phyloP scores from a whole-genome alignment of 2,797 vertebrate species.

The Tiaroga cobitis region DNA sequence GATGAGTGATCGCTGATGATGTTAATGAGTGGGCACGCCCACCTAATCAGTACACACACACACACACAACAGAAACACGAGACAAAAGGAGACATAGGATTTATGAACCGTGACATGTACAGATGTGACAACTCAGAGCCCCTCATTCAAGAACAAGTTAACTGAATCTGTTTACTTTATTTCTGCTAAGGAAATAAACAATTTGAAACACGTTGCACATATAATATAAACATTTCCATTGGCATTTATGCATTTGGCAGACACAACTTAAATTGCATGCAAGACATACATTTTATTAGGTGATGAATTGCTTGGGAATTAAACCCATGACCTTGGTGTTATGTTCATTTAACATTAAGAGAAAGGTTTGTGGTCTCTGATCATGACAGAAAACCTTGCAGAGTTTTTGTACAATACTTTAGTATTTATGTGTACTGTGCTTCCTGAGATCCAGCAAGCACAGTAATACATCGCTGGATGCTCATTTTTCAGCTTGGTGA shows the following conservation, averaged over 20 bases:
- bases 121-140: no score
- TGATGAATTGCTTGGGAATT: neutral
- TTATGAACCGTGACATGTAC: no score
- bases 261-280: neutral
- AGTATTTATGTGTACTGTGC: neutral
- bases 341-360: neutral
- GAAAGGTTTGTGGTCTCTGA: neutral
- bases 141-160: no score
- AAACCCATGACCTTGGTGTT: neutral
- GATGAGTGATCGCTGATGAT: no score
- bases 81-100: no score
- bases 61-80: no score
- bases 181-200: no score
- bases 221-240: neutral
- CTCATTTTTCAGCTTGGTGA: constrained; percentile 21
- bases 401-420: neutral
- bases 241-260: neutral
- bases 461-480: constrained; percentile 50
- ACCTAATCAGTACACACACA: no score
- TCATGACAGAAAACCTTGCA: neutral
- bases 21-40: no score
- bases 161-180: no score
- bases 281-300: neutral
- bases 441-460: neutral
- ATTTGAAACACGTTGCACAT: no score